Evolutionary conservation across 2,113 vertebrate genomes (phyloP).

Genomic region (Tragulus kanchil): DNA sequence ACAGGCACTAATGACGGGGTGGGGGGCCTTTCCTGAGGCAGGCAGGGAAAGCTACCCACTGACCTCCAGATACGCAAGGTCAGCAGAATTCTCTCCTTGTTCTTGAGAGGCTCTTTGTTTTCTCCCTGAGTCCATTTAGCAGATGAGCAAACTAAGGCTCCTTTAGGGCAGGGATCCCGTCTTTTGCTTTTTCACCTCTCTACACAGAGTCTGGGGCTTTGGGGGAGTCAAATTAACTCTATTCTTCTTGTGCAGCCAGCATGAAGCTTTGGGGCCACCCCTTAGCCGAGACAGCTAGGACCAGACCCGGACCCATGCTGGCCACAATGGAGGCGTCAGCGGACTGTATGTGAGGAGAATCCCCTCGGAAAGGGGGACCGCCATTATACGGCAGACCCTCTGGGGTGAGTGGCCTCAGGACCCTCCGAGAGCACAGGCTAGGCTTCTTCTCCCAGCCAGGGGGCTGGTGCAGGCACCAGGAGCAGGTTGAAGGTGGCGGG

Average conservation of each 20-base stretch:
- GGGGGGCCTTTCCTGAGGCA: neutral
- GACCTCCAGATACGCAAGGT: neutral
- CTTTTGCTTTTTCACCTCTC: neutral
- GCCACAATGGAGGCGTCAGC: rapidly evolving
- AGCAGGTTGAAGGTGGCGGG: neutral
- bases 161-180: neutral
- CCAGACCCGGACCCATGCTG: neutral
- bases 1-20: rapidly evolving
- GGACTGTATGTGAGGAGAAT: neutral
- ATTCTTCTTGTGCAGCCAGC: rapidly evolving
- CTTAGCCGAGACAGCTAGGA: rapidly evolving
- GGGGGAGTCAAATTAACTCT: neutral
- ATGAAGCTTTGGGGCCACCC: rapidly evolving
- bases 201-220: neutral
- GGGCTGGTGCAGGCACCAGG: rapidly evolving
- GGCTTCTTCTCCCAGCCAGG: neutral
- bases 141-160: neutral
- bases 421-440: neutral
- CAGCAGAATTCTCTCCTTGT: neutral
- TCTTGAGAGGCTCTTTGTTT: neutral
- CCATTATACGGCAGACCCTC: neutral
- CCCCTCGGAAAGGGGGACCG: neutral
- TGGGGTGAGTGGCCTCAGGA: neutral
- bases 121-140: neutral
- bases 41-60: neutral